Base-by-base conservation (phyloP, 2,113 vertebrate genomes). In the Actinemys pallida region DNA sequence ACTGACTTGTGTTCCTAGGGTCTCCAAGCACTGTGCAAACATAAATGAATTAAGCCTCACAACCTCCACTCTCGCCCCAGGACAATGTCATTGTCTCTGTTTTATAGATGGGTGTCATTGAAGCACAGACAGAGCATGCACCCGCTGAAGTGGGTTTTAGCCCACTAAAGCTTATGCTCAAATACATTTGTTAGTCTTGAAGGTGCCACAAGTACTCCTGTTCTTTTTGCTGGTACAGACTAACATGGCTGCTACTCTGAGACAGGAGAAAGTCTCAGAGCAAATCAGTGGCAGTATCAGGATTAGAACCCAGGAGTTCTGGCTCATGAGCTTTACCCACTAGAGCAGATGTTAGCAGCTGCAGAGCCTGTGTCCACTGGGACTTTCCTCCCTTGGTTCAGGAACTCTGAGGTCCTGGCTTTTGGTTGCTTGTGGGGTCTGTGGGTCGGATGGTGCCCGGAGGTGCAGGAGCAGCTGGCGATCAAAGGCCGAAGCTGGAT, bases 271-370 rank as follows among this genome's bases (percentile, higher is more conserved):
- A 13, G 81, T 24, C n/a, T n/a, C 56, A 83, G 12, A 7, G 92
- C 31, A 52, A 5, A 0, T 29, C 0, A 4, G 39, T 12, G 4
- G 42, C 59, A 47, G 65, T 1, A 1, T 1, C 39, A 20, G 19
- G 56, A 59, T 2, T 4, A 19, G 25, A 11, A 4, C 31, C 22
- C 17, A 47, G 62, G 47, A 24, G 10, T 83, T 52, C 52, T 42
- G 2, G 0, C 6, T 16, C 6, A n/a, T n/a, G 2, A 1, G 2
- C 4, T 3, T 12, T 59, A 56, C 17, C 24, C 5, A 39, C 5
- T 25, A 10, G 84, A 84, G 2, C 3, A 12, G 5, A 80, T 20
- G 65, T n/a, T 17, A 19, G 14, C 31, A 19, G 65, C 35, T 5
- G 65, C 31, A 5, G 69, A 39, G n/a, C n/a, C n/a, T 5, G 29